A percentile compares a stretch with the other conserved stretches of the same genome.
phyloP scores from a whole-genome alignment of 1,140 invertebrate genomes.

The Pissodes strobi region DNA sequence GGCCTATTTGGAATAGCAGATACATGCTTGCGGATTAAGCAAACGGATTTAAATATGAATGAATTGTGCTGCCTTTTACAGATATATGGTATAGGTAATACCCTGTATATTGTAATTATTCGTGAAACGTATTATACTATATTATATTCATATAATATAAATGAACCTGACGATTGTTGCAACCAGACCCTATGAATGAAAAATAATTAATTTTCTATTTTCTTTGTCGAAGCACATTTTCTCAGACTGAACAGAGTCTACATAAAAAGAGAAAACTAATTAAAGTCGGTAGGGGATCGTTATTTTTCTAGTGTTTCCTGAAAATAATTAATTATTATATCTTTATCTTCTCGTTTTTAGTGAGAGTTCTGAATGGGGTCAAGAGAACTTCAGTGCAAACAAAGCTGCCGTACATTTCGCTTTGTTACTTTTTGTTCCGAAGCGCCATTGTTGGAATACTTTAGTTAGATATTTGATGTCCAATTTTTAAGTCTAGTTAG shows the following conservation, averaged over 20 bases:
- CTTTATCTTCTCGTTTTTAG: constrained; percentile 29
- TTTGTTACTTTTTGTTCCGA: constrained; percentile 30
- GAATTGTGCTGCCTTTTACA: too few species aligned
- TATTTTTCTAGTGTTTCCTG: constrained; percentile 17
- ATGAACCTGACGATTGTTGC: too few species aligned
- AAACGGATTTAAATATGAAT: too few species aligned
- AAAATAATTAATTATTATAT: constrained; percentile 33
- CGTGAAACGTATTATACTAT: too few species aligned
- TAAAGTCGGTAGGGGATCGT: constrained; percentile 11
- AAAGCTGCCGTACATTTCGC: constrained; percentile 29
- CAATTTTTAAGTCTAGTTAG: constrained; percentile 14
- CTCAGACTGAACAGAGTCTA: background rate
- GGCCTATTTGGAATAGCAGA: too few species aligned
- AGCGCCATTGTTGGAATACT: constrained; percentile 21
- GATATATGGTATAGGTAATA: too few species aligned
- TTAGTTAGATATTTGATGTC: constrained; percentile 9
- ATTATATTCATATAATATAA: too few species aligned
- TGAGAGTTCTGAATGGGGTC: constrained; percentile 29
- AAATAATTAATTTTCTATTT: too few species aligned
- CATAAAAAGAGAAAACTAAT: constrained; percentile 19
- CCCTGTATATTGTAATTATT: too few species aligned
- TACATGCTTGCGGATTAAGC: too few species aligned
- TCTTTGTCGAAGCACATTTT: too few species aligned
- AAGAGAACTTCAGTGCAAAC: constrained; percentile 27
- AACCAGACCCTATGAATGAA: too few species aligned